A percentile compares a stretch with the other conserved stretches of the same genome.
Evolutionary conservation across 2,888 invertebrate species (phyloP).

Genomic region (Drosophila mayaguana): DNA sequence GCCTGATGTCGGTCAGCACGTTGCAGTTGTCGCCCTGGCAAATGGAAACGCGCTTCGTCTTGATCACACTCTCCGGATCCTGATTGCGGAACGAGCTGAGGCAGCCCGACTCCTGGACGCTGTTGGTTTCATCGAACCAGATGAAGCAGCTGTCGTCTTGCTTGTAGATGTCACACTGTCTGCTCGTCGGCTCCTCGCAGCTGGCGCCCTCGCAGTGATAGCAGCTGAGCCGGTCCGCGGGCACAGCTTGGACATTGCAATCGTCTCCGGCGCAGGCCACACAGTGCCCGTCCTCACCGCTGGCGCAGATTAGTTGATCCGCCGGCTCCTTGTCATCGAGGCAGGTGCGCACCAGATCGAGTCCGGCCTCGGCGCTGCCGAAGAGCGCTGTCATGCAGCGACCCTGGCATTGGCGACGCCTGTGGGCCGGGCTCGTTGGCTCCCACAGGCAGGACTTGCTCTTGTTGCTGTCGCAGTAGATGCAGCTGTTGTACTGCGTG

Average conservation of each 20-base stretch:
- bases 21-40: constrained; percentile 81
- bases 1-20: background rate
- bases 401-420: constrained; percentile 76
- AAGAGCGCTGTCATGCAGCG: constrained; percentile 82
- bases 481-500: constrained; percentile 69
- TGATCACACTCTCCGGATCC: constrained; percentile 70
- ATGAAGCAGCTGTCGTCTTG: constrained; percentile 76
- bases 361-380: constrained; percentile 57
- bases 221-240: constrained; percentile 73
- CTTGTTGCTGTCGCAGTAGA: constrained; percentile 79
- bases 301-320: constrained; percentile 68
- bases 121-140: constrained; percentile 69
- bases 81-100: constrained; percentile 78
- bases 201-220: constrained; percentile 62
- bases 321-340: constrained; percentile 79
- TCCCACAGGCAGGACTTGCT: constrained; percentile 68
- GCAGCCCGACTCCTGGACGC: constrained; percentile 76
- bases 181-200: constrained; percentile 68
- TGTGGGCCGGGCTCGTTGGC: constrained; percentile 48
- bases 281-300: constrained; percentile 60
- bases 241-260: constrained; percentile 73
- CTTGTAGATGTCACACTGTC: constrained; percentile 70
- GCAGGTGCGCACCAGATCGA: constrained; percentile 81
- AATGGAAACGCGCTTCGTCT: constrained; percentile 75
- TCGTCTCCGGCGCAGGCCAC: constrained; percentile 60